Percentiles rank a stretch among this genome's conserved stretches.
Conservation (phyloP, 2,113 vertebrate species). For the Neodon shergylaensis region DNA sequence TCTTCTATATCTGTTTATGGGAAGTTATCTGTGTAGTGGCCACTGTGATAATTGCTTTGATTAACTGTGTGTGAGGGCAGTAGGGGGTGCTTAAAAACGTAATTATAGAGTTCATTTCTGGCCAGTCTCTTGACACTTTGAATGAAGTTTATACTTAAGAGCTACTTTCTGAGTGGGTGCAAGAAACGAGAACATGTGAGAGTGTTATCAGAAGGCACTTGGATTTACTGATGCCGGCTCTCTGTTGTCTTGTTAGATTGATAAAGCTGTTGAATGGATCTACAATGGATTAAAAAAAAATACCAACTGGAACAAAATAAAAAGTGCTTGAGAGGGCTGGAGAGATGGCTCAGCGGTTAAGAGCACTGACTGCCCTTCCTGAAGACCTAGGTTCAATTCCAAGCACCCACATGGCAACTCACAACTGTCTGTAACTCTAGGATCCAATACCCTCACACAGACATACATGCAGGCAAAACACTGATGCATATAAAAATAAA, state of each 20-base stretch:
- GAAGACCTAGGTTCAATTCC: neutral
- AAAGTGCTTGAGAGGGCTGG: conserved; percentile 58
- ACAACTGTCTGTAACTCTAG: no score
- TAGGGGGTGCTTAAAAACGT: conserved; percentile 68
- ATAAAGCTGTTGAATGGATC: conserved; percentile 82
- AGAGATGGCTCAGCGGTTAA: neutral
- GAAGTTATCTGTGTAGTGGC: conserved; percentile 39
- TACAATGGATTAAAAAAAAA: conserved; percentile 73
- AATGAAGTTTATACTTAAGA: conserved; percentile 81
- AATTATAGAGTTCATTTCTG: conserved; percentile 82
- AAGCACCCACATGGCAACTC: neutral
- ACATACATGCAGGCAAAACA: no score
- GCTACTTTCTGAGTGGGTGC: conserved; percentile 80
- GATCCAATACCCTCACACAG: no score
- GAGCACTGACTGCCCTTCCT: no score
- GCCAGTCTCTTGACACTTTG: conserved; percentile 84
- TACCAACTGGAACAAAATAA: conserved; percentile 64
- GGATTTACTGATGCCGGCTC: conserved; percentile 84
- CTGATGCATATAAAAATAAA: no score
- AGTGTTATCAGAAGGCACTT: conserved; percentile 81
- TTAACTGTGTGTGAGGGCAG: conserved; percentile 56
- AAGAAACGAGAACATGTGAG: conserved; percentile 75
- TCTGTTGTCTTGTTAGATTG: conserved; percentile 81
- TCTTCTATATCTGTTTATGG: conserved; percentile 54
- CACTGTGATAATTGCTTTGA: conserved; percentile 52